Evolutionary conservation across 2,888 invertebrate species (phyloP).

Genomic region (Melanchra persicariae): DNA sequence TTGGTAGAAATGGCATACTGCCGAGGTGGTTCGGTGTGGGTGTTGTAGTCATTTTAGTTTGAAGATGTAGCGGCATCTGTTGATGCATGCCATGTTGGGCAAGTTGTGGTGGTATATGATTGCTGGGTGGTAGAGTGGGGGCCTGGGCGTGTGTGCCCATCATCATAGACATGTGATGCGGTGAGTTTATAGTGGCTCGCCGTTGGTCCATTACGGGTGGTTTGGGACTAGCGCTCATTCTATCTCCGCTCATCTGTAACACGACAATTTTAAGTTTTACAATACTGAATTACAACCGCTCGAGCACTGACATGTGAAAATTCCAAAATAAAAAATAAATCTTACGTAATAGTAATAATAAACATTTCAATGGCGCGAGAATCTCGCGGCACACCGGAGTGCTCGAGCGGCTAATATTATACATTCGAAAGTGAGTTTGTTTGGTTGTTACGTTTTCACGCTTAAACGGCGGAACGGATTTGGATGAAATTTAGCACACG

Average conservation of each 20-base stretch:
- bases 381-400: no score
- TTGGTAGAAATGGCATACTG: constrained; percentile 84
- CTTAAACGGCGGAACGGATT: no score
- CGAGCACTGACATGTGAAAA: no score
- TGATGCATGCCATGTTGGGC: constrained; percentile 50
- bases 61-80: constrained; percentile 75
- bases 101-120: constrained; percentile 72
- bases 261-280: background rate
- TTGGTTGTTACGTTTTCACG: no score
- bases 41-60: constrained; percentile 71
- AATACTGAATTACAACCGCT: background rate
- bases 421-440: no score
- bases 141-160: constrained; percentile 53
- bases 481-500: no score
- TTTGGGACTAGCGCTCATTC: constrained; percentile 83
- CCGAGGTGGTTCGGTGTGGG: constrained; percentile 75
- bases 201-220: constrained; percentile 78
- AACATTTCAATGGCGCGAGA: no score
- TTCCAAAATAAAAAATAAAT: no score
- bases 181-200: constrained; percentile 75
- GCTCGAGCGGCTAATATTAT: no score
- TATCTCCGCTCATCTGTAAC: constrained; percentile 77
- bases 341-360: no score
- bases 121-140: constrained; percentile 47
- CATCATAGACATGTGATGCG: constrained; percentile 64